phyloP scores from a whole-genome alignment of 2,113 vertebrate species.

The Microtus richardsoni region DNA sequence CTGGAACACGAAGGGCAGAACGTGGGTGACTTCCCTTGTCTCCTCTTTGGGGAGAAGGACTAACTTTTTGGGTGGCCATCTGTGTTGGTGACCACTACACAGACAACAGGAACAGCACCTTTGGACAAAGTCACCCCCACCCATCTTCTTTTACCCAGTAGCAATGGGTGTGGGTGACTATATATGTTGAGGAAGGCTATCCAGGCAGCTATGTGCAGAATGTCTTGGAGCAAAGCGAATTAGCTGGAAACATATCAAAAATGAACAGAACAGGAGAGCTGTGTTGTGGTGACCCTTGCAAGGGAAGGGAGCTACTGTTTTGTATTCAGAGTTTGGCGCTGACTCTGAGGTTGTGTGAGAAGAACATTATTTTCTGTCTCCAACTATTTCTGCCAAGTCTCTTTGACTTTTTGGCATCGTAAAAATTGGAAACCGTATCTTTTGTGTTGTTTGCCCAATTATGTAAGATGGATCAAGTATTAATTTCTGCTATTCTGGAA shows the following conservation, averaged over 20 bases:
- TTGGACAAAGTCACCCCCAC: neutral
- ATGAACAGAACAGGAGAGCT: neutral
- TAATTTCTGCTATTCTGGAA: neutral
- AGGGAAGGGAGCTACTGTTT: neutral
- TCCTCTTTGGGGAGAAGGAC: neutral
- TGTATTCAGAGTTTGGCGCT: neutral
- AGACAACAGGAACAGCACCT: neutral
- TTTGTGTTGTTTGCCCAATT: neutral
- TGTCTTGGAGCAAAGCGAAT: neutral
- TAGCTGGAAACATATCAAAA: neutral
- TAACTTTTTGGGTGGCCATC: neutral
- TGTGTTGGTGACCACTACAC: neutral
- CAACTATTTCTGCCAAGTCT: neutral
- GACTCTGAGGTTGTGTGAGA: neutral
- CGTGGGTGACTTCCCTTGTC: neutral
- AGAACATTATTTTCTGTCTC: constrained; percentile 9
- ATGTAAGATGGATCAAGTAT: neutral
- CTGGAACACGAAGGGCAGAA: neutral
- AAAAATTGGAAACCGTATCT: constrained; percentile 25
- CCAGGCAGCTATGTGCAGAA: neutral
- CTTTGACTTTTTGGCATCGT: neutral
- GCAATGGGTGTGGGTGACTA: neutral
- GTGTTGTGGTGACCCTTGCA: neutral
- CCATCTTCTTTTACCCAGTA: neutral
- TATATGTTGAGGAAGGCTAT: constrained; percentile 41